Evolutionary conservation across 2,888 invertebrate genomes (phyloP), one percentile per base, ranked within the genome.

Genomic region (Lochmaea capreae): DNA sequence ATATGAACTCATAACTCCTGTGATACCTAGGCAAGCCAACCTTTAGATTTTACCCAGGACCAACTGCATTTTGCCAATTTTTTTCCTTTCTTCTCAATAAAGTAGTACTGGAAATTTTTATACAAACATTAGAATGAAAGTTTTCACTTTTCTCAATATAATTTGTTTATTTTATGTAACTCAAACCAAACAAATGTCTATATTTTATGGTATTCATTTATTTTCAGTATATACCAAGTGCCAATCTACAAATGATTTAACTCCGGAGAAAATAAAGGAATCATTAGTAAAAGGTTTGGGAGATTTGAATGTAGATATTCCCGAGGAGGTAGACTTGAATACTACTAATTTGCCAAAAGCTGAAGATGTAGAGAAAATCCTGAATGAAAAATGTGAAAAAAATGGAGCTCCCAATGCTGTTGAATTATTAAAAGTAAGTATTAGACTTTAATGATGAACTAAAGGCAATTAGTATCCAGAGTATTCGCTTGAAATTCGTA

Each of bases 331-430:
- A 11, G 81, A 73, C 18, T 72, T 87, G 0, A 83, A 84, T 68
- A 68, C 78, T 42, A 80, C 81, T 1, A 80, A 81, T 5, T 39
- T 87, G 16, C 87, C 87, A 0, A 79, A 82, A 8, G 67, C 85
- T 0, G 89, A 89, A 54, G 88, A 92, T 71, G 87, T 90, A 0
- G 87, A 89, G 68, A 87, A 89, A 49, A 82, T 89, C 0, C 84
- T 93, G 16, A 90, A 89, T 82, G 89, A 91, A 70, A 94, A 93
- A 85, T 94, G 94, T 81, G 88, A 90, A 4, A 89, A 91, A 74
- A 91, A 92, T 77, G 90, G 90, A 1, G 92, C 92, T 6, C 76
- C 90, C 0, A 87, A 87, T 1, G 89, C 89, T 3, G 93, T 86
- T 78, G 87, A 86, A 0, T 87, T 87, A 43, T 89, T 91, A 2